Conservation (phyloP, 2,888 invertebrate species). For the Strigamia maritima region DNA sequence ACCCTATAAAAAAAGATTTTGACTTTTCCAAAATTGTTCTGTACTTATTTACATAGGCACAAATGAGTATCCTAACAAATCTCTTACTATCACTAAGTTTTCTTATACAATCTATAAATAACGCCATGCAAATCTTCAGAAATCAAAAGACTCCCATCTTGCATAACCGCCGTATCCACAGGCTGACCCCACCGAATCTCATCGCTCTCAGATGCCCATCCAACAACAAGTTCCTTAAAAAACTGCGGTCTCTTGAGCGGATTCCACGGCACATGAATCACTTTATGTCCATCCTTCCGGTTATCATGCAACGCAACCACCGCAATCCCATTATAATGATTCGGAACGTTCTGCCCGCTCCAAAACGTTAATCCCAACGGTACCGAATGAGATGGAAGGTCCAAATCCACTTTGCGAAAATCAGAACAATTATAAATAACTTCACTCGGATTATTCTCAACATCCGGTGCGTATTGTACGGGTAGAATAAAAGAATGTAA, state of each 20-base stretch:
- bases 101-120: constrained; percentile 25
- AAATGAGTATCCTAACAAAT: no score
- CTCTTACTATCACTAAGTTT: no score
- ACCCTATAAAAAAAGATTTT: no score
- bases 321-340: no score
- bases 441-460: background rate
- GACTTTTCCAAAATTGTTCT: no score
- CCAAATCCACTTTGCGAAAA: no score
- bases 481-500: no score
- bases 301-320: background rate
- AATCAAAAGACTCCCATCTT: constrained; percentile 34
- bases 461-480: background rate
- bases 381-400: no score
- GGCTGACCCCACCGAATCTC: constrained; percentile 2
- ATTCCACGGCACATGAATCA: background rate
- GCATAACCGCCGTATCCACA: background rate
- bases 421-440: background rate
- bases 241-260: background rate
- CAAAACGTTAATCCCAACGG: no score
- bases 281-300: constrained; percentile 26
- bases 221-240: background rate
- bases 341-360: no score
- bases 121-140: constrained; percentile 11
- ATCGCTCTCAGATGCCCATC: constrained; percentile 5
- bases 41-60: no score